Evolutionary conservation across 2,797 vertebrate genomes (phyloP).

Genomic region (Tapirus indicus): DNA sequence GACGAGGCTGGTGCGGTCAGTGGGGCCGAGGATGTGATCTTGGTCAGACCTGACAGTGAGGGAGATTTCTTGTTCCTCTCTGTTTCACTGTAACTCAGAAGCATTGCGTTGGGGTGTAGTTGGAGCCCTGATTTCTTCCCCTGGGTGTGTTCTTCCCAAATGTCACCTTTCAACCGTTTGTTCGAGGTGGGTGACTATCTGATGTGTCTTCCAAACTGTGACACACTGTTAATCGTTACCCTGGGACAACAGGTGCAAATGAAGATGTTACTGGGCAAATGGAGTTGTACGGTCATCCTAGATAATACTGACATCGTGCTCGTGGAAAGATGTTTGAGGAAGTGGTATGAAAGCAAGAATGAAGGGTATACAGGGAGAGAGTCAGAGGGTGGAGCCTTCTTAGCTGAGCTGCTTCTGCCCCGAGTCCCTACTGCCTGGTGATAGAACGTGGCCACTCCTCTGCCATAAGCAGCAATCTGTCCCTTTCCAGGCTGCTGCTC

Average conservation of each 20-base stretch:
- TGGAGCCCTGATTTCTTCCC: not conserved
- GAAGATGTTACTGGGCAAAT: not conserved
- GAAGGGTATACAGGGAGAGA: not conserved
- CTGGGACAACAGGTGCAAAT: not conserved
- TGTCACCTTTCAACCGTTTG: not conserved
- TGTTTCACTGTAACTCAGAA: not conserved
- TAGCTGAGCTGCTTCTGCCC: not conserved
- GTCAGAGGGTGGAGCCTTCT: not conserved
- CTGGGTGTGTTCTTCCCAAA: not conserved
- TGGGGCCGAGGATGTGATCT: not conserved
- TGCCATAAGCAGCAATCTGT: not conserved
- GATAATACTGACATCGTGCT: not conserved
- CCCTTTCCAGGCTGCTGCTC: not conserved
- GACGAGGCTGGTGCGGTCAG: not conserved
- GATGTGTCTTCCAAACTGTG: not conserved
- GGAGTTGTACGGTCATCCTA: not conserved
- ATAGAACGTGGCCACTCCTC: too few relatives aligned
- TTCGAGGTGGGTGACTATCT: not conserved
- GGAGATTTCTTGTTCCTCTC: not conserved
- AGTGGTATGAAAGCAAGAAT: fast-evolving
- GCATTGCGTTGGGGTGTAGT: fast-evolving
- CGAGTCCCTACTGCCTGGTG: too few relatives aligned
- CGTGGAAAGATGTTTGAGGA: not conserved
- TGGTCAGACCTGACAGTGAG: not conserved
- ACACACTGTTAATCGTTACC: not conserved